These are phyloP conservation scores for Dendrocopos noguchii DNA, from an alignment of 2,113 vertebrate genomes.

Conservation along the genomic window DNA sequence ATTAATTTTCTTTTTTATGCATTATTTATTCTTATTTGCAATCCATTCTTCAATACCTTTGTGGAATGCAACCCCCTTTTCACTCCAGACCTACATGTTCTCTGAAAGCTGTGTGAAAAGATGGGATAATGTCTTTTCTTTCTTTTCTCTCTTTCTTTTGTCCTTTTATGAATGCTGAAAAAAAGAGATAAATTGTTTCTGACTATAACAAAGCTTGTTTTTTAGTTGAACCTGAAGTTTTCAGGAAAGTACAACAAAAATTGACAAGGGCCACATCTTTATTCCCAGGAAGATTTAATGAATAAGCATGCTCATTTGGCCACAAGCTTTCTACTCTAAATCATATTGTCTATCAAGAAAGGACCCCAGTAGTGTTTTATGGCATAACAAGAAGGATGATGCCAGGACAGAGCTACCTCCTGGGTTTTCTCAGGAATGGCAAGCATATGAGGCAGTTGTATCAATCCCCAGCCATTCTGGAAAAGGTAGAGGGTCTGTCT, in stretches of 20 bases:
- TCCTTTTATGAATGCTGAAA: neutral
- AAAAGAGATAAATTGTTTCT: neutral
- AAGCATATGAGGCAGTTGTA: neutral
- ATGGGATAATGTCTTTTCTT: neutral
- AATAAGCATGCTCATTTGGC: neutral
- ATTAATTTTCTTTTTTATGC: neutral
- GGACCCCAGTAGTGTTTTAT: neutral
- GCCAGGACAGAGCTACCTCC: neutral
- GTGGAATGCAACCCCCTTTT: neutral
- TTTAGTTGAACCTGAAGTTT: neutral
- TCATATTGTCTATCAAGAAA: neutral
- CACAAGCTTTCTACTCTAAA: neutral
- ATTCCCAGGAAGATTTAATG: neutral
- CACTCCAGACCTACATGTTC: neutral
- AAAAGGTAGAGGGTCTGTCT: neutral
- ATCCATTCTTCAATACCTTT: neutral
- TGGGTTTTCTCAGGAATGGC: neutral
- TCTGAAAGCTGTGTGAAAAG: neutral
- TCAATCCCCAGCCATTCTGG: neutral
- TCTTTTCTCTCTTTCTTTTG: conserved; percentile 1
- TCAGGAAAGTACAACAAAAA: neutral
- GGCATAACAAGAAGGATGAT: neutral
- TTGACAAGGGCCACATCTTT: neutral
- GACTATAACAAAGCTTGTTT: neutral
- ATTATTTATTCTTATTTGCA: neutral